Evolutionary conservation across 2,797 vertebrate genomes (phyloP).

Genomic region (Ctenopoma kingsleyae): DNA sequence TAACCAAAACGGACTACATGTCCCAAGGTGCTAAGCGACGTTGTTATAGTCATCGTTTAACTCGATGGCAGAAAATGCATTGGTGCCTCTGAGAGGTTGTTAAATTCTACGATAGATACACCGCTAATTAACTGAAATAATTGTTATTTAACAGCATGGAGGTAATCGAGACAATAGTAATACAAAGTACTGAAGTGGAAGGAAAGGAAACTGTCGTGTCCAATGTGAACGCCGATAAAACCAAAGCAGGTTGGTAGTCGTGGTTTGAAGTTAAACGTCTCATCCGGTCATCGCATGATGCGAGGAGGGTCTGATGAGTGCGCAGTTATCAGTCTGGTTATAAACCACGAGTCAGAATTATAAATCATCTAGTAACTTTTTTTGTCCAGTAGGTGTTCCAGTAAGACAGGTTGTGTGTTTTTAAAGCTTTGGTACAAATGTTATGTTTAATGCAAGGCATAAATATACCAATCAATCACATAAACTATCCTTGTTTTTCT

Average conservation of each 20-base stretch:
- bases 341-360: neutral
- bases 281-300: constrained; percentile 51
- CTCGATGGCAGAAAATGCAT: constrained; percentile 61
- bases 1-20: constrained; percentile 54
- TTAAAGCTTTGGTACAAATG: neutral
- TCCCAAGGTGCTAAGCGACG: constrained; percentile 54
- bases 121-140: constrained; percentile 2
- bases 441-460: neutral
- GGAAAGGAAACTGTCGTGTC: constrained; percentile 71
- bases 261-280: constrained; percentile 19
- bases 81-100: constrained; percentile 77
- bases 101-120: constrained; percentile 78
- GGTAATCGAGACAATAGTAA: constrained; percentile 78
- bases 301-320: constrained; percentile 67
- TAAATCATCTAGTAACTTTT: neutral
- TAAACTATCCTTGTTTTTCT: neutral
- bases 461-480: neutral
- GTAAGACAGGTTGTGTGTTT: neutral
- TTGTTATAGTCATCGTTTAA: constrained; percentile 81
- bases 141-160: constrained; percentile 69
- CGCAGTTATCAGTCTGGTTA: constrained; percentile 19
- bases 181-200: constrained; percentile 73
- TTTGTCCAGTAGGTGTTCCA: neutral
- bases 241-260: constrained; percentile 79
- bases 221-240: constrained; percentile 70